Conservation (phyloP, 2,888 invertebrate genomes). For the Cheilosia soror region DNA sequence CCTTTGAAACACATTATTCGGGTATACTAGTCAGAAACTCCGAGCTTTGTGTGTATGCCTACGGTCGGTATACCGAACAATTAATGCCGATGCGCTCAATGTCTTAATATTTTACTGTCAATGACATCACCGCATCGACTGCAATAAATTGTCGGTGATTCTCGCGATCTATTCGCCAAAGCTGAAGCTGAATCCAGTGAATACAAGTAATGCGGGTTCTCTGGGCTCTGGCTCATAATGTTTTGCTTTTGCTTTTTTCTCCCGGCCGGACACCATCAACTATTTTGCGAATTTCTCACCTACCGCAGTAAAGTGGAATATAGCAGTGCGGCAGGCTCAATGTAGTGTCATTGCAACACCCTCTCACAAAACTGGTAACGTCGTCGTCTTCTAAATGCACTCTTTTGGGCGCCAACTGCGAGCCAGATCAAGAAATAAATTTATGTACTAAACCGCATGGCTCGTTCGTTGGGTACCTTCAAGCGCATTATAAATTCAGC, state of each 20-base stretch:
- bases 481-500: constrained; percentile 69
- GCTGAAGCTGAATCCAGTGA: constrained; percentile 8
- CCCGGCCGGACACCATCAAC: neutral
- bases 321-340: constrained; percentile 13
- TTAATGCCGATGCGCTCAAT: constrained; percentile 38
- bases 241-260: constrained; percentile 31
- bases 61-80: neutral
- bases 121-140: constrained; percentile 63
- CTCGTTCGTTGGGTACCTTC: constrained; percentile 38
- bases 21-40: neutral
- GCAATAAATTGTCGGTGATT: constrained; percentile 61
- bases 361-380: constrained; percentile 35
- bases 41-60: neutral
- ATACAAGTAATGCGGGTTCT: constrained; percentile 1
- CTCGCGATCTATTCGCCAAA: constrained; percentile 40
- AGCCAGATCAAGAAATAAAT: constrained; percentile 49
- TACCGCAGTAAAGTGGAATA: constrained; percentile 40
- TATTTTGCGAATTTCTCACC: constrained; percentile 44
- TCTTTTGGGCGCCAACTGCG: constrained; percentile 56
- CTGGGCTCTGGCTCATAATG: constrained; percentile 15
- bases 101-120: constrained; percentile 64
- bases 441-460: constrained; percentile 56
- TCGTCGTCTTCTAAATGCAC: constrained; percentile 51
- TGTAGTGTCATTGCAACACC: constrained; percentile 63
- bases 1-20: constrained; percentile 19